These are phyloP conservation scores for Zoanthus sociatus DNA, from an alignment of 92 coral and sea anemone genomes.

Conservation along the genomic window DNA sequence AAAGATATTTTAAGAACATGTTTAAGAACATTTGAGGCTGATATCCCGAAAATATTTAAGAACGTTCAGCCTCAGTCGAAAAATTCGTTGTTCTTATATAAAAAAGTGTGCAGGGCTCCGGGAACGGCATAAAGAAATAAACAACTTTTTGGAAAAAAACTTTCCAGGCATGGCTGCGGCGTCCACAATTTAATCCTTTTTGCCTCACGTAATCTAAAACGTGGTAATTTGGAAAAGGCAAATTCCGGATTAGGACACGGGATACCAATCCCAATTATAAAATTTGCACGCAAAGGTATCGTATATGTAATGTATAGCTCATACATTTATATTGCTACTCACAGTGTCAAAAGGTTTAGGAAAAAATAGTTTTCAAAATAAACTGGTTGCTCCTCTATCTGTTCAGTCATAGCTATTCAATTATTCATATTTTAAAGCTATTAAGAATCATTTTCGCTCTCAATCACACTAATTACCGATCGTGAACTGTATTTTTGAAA, in stretches of 20 bases:
- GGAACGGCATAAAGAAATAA: not conserved
- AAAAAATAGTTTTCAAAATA: not conserved
- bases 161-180: not conserved
- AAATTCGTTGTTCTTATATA: too few species aligned
- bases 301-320: not conserved
- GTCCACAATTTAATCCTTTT: not conserved
- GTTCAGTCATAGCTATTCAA: too few species aligned
- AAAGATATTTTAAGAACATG: too few species aligned
- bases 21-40: too few species aligned
- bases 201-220: not conserved
- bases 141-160: not conserved
- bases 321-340: not conserved
- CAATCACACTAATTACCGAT: too few species aligned
- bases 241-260: not conserved
- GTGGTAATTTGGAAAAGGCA: not conserved
- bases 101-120: too few species aligned
- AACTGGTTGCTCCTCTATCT: not conserved
- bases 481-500: not conserved
- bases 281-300: not conserved
- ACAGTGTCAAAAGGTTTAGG: not conserved
- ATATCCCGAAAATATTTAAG: too few species aligned
- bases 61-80: too few species aligned
- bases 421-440: too few species aligned
- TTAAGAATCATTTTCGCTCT: too few species aligned
- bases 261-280: not conserved